These are phyloP conservation scores for Smittia sp. DNA, from an alignment of 2,888 invertebrate species.

Conservation along the genomic window DNA sequence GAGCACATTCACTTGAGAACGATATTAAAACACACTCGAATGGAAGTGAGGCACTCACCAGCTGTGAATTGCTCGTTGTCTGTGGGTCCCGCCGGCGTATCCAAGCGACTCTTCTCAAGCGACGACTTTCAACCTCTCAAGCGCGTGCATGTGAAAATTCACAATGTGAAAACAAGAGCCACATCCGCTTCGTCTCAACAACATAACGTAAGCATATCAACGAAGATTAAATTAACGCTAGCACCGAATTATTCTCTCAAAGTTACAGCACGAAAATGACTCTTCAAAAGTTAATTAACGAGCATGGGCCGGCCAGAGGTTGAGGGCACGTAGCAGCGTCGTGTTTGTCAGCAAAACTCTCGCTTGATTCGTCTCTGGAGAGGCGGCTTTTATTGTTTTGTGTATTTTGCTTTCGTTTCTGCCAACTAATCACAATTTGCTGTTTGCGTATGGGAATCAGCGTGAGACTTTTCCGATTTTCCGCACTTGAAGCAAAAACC, in stretches of 20 bases:
- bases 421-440: conserved; percentile 38
- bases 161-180: not conserved
- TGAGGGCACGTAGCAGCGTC: not conserved
- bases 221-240: conserved; percentile 11
- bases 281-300: conserved; percentile 35
- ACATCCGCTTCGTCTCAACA: not conserved
- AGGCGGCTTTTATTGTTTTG: conserved; percentile 7
- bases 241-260: not conserved
- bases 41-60: conserved; percentile 10
- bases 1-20: not conserved
- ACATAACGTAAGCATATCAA: conserved; percentile 3
- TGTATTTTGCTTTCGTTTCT: conserved; percentile 12
- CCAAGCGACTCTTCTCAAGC: not conserved
- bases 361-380: not conserved
- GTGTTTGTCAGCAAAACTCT: conserved; percentile 20
- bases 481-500: not conserved
- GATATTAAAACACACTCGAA: not conserved
- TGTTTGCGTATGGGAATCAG: conserved; percentile 10
- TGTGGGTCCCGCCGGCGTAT: not conserved
- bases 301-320: not conserved
- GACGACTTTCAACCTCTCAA: not conserved
- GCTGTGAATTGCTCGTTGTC: conserved; percentile 13
- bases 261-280: conserved; percentile 28
- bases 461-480: not conserved
- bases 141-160: conserved; percentile 5